Evolutionary conservation across 2,797 vertebrate species (phyloP).

Genomic region (Phylloscopus collybita): DNA sequence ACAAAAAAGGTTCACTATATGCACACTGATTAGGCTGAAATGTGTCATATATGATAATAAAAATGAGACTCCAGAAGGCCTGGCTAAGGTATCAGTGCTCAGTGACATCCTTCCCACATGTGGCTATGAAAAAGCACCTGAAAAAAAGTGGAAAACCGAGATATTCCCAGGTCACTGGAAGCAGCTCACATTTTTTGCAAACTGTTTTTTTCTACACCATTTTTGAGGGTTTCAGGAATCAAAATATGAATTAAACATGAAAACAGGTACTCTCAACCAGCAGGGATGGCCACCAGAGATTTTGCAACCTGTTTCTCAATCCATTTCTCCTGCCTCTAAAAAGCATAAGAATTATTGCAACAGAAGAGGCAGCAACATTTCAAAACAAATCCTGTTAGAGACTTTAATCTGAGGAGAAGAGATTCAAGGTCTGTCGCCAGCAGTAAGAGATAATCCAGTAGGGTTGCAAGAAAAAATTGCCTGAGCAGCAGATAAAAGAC

Average conservation of each 20-base stretch:
- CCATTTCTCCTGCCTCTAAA: background rate
- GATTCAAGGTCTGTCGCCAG: background rate
- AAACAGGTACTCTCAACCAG: background rate
- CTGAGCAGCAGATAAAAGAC: slow-evolving; percentile 47
- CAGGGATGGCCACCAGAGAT: background rate
- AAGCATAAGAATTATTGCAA: background rate
- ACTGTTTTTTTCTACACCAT: background rate
- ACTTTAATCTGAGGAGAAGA: slow-evolving; percentile 56
- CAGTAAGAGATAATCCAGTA: slow-evolving; percentile 44
- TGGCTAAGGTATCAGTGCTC: background rate
- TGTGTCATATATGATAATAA: accelerated
- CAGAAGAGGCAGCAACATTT: background rate
- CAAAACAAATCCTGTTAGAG: slow-evolving; percentile 50
- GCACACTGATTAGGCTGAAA: background rate
- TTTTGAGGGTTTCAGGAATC: background rate
- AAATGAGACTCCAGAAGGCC: background rate
- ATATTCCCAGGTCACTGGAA: background rate
- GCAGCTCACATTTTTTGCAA: background rate
- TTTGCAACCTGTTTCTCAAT: background rate
- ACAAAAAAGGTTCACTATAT: background rate
- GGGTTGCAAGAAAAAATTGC: slow-evolving; percentile 16
- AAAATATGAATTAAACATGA: background rate
- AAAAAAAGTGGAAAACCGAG: background rate
- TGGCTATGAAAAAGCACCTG: background rate
- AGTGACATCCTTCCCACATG: too few species aligned